Evolutionary conservation across 2,888 invertebrate species (phyloP).

Genomic region (Carpatolechia fugitivella): DNA sequence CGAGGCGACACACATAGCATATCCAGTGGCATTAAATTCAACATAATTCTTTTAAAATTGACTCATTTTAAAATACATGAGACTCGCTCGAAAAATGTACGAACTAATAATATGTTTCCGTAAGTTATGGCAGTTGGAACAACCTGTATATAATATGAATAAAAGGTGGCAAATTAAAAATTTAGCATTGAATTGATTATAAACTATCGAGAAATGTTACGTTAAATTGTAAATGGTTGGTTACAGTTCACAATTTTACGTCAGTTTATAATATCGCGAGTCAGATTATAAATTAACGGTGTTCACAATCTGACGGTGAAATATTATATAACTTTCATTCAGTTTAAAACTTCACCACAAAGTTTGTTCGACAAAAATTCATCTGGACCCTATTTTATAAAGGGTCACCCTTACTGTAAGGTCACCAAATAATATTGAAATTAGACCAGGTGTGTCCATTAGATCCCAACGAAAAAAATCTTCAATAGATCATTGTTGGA

Average conservation of each 20-base stretch:
- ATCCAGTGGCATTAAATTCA: constrained; percentile 3
- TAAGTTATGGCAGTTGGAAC: background rate
- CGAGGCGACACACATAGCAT: background rate
- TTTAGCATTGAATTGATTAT: background rate
- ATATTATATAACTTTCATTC: too few species aligned
- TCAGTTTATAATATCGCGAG: too few species aligned
- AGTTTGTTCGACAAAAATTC: too few species aligned
- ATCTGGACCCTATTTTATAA: too few species aligned
- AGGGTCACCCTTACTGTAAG: constrained; percentile 17
- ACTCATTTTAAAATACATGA: constrained; percentile 9
- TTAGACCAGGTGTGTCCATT: constrained; percentile 57
- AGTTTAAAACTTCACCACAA: too few species aligned
- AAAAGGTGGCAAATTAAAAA: background rate
- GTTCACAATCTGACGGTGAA: too few species aligned
- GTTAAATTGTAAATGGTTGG: too few species aligned
- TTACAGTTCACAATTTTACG: too few species aligned
- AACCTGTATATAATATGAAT: background rate
- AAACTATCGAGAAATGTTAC: too few species aligned
- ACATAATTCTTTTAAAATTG: constrained; percentile 8
- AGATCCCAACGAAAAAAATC: constrained; percentile 37
- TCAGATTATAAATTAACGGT: too few species aligned
- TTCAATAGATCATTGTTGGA: constrained; percentile 26
- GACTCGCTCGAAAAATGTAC: constrained; percentile 1
- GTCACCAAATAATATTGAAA: constrained; percentile 45
- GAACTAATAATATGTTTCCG: constrained; percentile 6